Evolutionary conservation across 2,113 vertebrate genomes (phyloP), one percentile per base, ranked within the genome.

Genomic region (Microcebus tavaratra): DNA sequence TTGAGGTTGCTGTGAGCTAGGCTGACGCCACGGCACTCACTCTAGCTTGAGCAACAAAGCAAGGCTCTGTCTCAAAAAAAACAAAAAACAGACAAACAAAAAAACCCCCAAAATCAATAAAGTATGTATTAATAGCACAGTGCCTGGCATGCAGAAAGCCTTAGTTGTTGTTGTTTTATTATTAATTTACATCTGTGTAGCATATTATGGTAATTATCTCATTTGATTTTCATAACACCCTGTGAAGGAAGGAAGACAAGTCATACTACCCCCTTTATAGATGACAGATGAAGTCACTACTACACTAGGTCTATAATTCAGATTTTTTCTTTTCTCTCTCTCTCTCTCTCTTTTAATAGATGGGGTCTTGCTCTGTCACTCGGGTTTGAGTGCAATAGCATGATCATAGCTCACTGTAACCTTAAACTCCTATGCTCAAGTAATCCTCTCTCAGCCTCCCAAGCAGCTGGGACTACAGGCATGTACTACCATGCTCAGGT

Each of bases 181-280:
- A 72, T n/a, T 80, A 72, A 39, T 75, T 91, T 76, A 72, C 53
- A 70, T 84, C 31, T 88, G n/a, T 79, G 8, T 45, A 13, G 65
- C 61, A n/a, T 70, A 31, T 45, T 63, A 34, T 2, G 55, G 4
- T 88, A 36, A 94, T 65, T 39, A 57, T 70, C 50, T 53, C 21
- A 55, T 85, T 76, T 92, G 75, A 78, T 78, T 78, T 88, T 75
- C 42, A 67, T 29, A 82, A 70, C 8, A 73, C 20, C 61, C 39
- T 29, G 29, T 90, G 63, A 93, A 57, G 27, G 31, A 96, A 73
- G 42, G 92, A 79, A 84, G 65, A 34, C 39, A 91, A 87, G n/a
- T 79, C 39, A 39, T 61, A 50, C 53, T 36, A 39, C 29, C 9
- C 3, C 23, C 42, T 91, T 88, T 61, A 57, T 27, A 83, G 25